phyloP scores from a whole-genome alignment of 2,888 invertebrate genomes.

The Neoaliturus tenellus region DNA sequence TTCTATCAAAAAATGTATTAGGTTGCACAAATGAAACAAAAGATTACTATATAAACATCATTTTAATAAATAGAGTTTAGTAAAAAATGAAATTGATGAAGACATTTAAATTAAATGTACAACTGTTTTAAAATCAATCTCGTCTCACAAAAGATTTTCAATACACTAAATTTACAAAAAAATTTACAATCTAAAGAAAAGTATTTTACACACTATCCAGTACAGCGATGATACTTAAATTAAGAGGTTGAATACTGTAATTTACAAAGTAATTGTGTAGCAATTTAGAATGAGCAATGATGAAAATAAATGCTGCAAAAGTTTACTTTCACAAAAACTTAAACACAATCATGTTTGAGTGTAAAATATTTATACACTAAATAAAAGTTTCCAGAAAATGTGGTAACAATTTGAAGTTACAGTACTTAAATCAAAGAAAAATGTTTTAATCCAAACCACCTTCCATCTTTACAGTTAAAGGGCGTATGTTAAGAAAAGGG shows the following conservation, averaged over 20 bases:
- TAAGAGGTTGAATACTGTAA: background rate
- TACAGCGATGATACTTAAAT: background rate
- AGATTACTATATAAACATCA: slow-evolving; percentile 15
- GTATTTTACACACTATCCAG: background rate
- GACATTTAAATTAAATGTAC: background rate
- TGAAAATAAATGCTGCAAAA: too few species aligned
- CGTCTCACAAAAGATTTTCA: background rate
- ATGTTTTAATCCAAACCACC: too few species aligned
- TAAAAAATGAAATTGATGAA: slow-evolving; percentile 5
- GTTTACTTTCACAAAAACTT: too few species aligned
- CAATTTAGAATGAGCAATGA: too few species aligned
- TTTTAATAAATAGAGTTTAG: slow-evolving; percentile 37
- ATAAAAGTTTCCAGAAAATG: too few species aligned
- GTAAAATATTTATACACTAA: too few species aligned
- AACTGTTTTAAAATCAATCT: background rate
- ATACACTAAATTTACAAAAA: background rate
- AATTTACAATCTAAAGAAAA: background rate
- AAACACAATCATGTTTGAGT: too few species aligned
- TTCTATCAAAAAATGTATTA: too few species aligned
- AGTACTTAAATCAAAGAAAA: too few species aligned
- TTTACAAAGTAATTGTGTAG: background rate
- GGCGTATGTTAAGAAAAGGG: too few species aligned
- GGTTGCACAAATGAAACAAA: background rate
- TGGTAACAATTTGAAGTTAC: too few species aligned
- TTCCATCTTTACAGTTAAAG: too few species aligned